Evolutionary conservation across 2,113 vertebrate genomes (phyloP), one percentile per base, ranked within the genome.

Genomic region (Tragelaphus scriptus): DNA sequence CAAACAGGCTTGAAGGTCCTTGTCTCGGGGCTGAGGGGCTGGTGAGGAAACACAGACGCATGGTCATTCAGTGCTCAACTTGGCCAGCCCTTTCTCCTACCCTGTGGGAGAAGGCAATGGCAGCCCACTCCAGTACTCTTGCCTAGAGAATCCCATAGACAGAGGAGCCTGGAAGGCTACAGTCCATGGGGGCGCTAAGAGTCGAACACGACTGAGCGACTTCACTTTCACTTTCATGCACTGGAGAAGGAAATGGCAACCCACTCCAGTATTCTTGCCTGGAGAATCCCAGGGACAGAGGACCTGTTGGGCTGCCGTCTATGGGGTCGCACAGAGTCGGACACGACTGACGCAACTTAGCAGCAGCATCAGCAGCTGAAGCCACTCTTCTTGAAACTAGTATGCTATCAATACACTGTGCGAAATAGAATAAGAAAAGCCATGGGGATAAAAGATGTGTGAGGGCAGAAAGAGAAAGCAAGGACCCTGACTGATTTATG

Each of bases 21-120:
- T 49, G 10, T 91, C 44, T 55, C 10, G 4, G 56, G 55, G 14
- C 16, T 7, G n/a, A 53, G 17, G 47, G 65, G 51, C 68, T 32
- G 28, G 11, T 2, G 40, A 36, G 25, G 23, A 86, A 65, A 68
- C 0, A 0, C 44, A 88, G 68, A 68, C 19, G 16, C 47, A 14
- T 0, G 0, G n/a, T 5, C 21, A 12, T 30, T 51, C 7, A 7
- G 87, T 2, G 9, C 55, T 68, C 14, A 2, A 21, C 49, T 75
- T 5, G 12, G 8, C 53, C 3, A 13, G 56, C 30, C 87, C 44
- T 63, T 93, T 84, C 79, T 65, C 86, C 77, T 21, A 32, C 53
- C 79, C 85, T 44, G 65, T 5, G 55, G 49, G 11, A 49, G 49
- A 49, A 49, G 49, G 11, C 49, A 49, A 49, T 49, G 49, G 49